Evolutionary conservation across 2,797 vertebrate genomes (phyloP), one percentile per base, ranked within the genome.

Genomic region (Channallabes apus): DNA sequence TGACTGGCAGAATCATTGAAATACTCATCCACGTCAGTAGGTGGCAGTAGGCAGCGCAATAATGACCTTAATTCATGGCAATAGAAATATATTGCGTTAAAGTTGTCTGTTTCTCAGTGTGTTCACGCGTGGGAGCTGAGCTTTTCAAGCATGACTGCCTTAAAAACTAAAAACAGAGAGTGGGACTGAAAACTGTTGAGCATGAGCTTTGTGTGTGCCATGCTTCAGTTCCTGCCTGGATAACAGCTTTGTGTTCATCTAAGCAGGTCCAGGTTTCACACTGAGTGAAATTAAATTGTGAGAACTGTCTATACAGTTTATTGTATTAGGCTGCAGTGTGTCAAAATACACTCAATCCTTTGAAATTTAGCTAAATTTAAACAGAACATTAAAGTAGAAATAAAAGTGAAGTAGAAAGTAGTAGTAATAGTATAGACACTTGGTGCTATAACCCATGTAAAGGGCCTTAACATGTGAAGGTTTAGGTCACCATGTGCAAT

Each of bases 141-240:
- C 73, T 56, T 76, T 29, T 76, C n/a, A 76, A 76, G n/a, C 73
- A 17, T 58, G 73, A 11, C 51, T 76, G n/a, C 51, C 6, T 58
- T 56, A 29, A 18, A n/a, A 29, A 46, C 14, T 54, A 38, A 54
- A 54, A n/a, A 75, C 0, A 14, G 41, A 73, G 14, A 75, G 7
- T 41, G 41, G 41, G 41, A 41, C 41, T 41, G 38, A 41, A 14
- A 59, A 18, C 56, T 59, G 18, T 59, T 59, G 56, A 59, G 56
- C 15, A 59, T 18, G 56, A 59, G 56, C 56, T 59, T 59, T 18
- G 17, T 62, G 14, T 9, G 7, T 62, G 61, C 22, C 61, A 18
- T 59, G 18, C 15, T 59, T 20, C 56, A 59, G 18, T 18, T 59
- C 18, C 17, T 18, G 6, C 6, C 61, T 8, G 61, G 22, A n/a